phyloP scores from a whole-genome alignment of 1,140 invertebrate genomes.

The Drosophila melanogaster region Release_6_plus_ISO1_MT NC_004354.4:2901001-2901500 shows the following conservation, averaged over 20 bases:
- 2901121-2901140: slow-evolving; percentile 53
- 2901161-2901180: not conserved
- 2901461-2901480: slow-evolving; percentile 63
- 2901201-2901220: no score
- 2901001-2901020: slow-evolving; percentile 53
- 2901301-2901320: not conserved
- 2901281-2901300: no score
- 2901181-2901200: not conserved
- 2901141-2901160: slow-evolving; percentile 28
- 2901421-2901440: slow-evolving; percentile 29
- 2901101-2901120: slow-evolving; percentile 56
- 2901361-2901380: slow-evolving; percentile 35
- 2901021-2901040: slow-evolving; percentile 29
- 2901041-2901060: slow-evolving; percentile 43
- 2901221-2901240: no score
- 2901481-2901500: slow-evolving; percentile 37
- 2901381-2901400: not conserved
- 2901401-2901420: not conserved
- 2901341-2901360: slow-evolving; percentile 55
- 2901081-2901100: slow-evolving; percentile 28
- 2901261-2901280: no score
- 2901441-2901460: slow-evolving; percentile 59
- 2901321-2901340: slow-evolving; percentile 4
- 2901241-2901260: not conserved
- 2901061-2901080: slow-evolving; percentile 33